Conservation (phyloP, 2,113 vertebrate genomes). For the Cheilinus undulatus region DNA sequence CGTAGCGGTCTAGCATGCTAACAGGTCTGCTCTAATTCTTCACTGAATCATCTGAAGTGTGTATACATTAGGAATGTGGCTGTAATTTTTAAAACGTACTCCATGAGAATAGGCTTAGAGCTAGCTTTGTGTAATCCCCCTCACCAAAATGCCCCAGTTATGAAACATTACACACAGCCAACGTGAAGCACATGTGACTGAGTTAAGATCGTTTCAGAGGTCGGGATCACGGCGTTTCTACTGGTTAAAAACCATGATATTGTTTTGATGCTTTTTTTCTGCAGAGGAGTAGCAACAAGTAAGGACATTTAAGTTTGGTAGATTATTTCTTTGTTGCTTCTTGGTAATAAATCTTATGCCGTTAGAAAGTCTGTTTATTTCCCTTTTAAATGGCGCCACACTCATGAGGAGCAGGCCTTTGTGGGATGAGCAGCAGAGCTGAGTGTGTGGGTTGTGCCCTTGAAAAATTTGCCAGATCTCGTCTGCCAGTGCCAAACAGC, state of each 20-base stretch:
- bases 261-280: conserved; percentile 1
- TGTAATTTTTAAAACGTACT: conserved; percentile 52
- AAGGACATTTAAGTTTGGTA: too few species aligned
- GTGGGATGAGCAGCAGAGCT: too few species aligned
- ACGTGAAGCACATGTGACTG: conserved; percentile 75
- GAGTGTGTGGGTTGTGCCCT: too few species aligned
- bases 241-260: background rate
- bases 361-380: too few species aligned
- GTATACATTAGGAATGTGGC: conserved; percentile 53
- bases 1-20: conserved; percentile 13
- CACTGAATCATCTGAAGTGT: conserved; percentile 32
- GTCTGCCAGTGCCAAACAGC: too few species aligned
- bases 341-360: too few species aligned
- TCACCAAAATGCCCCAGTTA: conserved; percentile 56
- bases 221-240: background rate
- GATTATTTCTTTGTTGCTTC: too few species aligned
- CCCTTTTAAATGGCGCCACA: too few species aligned
- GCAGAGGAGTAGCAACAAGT: background rate
- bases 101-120: conserved; percentile 70
- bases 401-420: too few species aligned
- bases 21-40: background rate
- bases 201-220: conserved; percentile 35
- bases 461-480: too few species aligned
- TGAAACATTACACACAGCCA: conserved; percentile 59
- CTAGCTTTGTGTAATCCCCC: conserved; percentile 73